These are phyloP conservation scores for Fopius arisanus DNA, from an alignment of 1,140 invertebrate genomes.

Conservation along the genomic window DNA sequence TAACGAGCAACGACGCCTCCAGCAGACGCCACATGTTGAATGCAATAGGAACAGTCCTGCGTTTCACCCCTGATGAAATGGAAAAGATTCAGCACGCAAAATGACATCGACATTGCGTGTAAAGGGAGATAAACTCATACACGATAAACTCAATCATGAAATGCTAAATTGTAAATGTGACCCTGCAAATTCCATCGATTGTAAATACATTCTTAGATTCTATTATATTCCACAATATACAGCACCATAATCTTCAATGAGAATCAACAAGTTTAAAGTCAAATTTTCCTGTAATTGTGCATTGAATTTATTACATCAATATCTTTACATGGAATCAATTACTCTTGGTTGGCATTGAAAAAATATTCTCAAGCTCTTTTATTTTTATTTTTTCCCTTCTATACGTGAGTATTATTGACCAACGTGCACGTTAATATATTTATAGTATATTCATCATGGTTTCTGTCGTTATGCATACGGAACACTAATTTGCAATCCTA, in stretches of 20 bases:
- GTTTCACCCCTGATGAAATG: constrained; percentile 78
- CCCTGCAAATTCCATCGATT: neutral
- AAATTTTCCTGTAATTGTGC: constrained; percentile 26
- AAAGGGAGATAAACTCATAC: neutral
- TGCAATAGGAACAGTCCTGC: constrained; percentile 84
- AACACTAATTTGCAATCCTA: constrained; percentile 18
- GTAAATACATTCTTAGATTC: too few relatives aligned
- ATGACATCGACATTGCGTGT: constrained; percentile 32
- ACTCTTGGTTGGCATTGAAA: constrained; percentile 40
- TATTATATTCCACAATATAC: too few relatives aligned
- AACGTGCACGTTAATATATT: constrained; percentile 27
- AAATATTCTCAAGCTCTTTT: constrained; percentile 41
- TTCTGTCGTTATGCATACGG: constrained; percentile 20
- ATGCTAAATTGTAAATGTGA: neutral
- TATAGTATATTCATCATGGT: constrained; percentile 26
- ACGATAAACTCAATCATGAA: neutral
- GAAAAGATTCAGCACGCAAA: constrained; percentile 62
- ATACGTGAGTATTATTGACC: constrained; percentile 7
- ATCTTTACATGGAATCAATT: constrained; percentile 36
- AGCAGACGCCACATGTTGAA: constrained; percentile 85
- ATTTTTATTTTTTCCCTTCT: constrained; percentile 26
- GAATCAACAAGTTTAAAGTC: neutral
- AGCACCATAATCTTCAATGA: too few relatives aligned
- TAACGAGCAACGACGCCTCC: constrained; percentile 74
- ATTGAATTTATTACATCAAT: constrained; percentile 38